Base-by-base conservation (phyloP, 1,140 invertebrate genomes). In the Nasonia giraulti region DNA sequence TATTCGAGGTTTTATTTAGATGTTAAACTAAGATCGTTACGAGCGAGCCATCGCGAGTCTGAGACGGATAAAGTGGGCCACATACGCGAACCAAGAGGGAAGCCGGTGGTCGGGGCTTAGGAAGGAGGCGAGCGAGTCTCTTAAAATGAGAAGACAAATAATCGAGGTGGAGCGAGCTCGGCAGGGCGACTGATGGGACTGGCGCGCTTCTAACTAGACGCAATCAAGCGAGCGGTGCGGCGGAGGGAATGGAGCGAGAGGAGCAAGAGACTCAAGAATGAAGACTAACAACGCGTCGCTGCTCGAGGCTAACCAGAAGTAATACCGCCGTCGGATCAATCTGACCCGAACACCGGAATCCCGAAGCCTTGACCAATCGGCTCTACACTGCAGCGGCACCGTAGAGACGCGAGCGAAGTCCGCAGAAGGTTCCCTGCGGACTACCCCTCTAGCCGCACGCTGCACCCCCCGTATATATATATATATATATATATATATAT, bases 281-380 rank as follows among this genome's bases (percentile, higher is more conserved):
- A 93, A 93, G 92, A 92, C 90, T 92, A 93, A 93, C 90, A 92
- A 89, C 89, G 88, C 89, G 89, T 91, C 91, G 89, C 90, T 89
- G 83, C 88, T 69, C 83, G 92, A 91, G 91, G 90, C 90, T 93
- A 93, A 93, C 91, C 91, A 91, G 91, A 91, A 92, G 90, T 92
- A 93, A 92, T 93, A 91, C 89, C 88, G 89, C 89, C 89, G 86
- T 89, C 88, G 90, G 90, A 93, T 93, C 92, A 93, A 93, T 93
- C 91, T 90, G 87, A 87, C 87, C 73, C 86, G 84, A 89, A 77
- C 33, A 37, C 69, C 86, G 86, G 75, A 88, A 89, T 91, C 89
- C 89, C 88, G 87, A 87, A 86, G 87, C 84, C 88, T 87, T 85
- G 87, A 82, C 83, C 81, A 86, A 85, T 82, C 79, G 44, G 79